These are phyloP conservation scores for Spinus pinus DNA, from an alignment of 2,797 vertebrate genomes.

Conservation along the genomic window DNA sequence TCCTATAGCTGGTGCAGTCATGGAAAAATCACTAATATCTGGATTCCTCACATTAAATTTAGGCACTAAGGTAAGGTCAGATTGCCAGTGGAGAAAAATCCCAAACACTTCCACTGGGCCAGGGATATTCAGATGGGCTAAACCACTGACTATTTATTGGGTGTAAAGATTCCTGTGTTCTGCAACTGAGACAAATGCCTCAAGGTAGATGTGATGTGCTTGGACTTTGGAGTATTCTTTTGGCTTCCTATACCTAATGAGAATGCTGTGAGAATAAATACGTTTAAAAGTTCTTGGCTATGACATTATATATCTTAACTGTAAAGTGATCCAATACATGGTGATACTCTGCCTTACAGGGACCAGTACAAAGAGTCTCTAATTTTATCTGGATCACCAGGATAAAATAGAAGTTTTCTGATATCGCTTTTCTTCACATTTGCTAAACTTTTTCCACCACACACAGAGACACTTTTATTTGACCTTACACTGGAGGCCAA, in stretches of 20 bases:
- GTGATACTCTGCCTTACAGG: neutral
- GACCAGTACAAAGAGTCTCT: neutral
- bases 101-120: neutral
- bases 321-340: neutral
- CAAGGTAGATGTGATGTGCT: neutral
- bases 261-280: neutral
- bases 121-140: neutral
- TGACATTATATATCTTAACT: neutral
- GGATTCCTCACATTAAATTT: neutral
- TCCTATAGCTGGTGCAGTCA: neutral
- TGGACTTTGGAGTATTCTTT: neutral
- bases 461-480: conserved; percentile 49
- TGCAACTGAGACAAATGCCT: neutral
- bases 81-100: neutral
- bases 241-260: neutral
- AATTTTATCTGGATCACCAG: neutral
- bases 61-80: neutral
- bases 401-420: neutral
- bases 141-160: neutral
- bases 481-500: conserved; percentile 20
- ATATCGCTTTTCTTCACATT: neutral
- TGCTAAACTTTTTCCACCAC: neutral
- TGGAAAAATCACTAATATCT: neutral
- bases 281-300: neutral
- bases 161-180: neutral